These are phyloP conservation scores for Parnassius orleans DNA, from an alignment of 2,888 invertebrate species.

Conservation along the genomic window DNA sequence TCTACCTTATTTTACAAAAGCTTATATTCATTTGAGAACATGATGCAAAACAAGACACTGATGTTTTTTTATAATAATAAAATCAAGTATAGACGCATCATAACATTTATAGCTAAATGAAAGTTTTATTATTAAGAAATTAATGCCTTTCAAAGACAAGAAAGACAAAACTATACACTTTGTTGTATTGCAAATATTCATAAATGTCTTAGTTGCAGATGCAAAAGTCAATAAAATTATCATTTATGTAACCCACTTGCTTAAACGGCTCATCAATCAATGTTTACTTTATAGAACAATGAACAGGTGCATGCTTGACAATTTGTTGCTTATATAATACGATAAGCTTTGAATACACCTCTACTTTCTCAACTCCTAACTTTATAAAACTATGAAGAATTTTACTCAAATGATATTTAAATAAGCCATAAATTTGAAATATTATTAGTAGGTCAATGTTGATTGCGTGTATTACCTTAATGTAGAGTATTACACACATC, in stretches of 20 bases:
- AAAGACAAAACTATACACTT: too few species aligned
- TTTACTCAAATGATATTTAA: not conserved
- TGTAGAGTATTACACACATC: conserved; percentile 23
- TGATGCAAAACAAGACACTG: too few species aligned
- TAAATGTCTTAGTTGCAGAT: not conserved
- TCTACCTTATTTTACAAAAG: too few species aligned
- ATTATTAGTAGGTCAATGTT: conserved; percentile 49
- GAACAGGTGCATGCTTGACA: not conserved
- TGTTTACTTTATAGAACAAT: not conserved
- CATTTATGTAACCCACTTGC: not conserved
- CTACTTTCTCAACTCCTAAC: not conserved
- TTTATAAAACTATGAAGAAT: not conserved
- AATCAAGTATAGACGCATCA: too few species aligned
- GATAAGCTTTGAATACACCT: not conserved
- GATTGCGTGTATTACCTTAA: conserved; percentile 24
- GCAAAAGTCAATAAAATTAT: conserved; percentile 6
- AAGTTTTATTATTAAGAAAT: too few species aligned
- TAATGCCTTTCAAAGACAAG: too few species aligned
- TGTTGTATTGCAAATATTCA: not conserved
- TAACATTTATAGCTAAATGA: too few species aligned
- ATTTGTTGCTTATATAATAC: not conserved
- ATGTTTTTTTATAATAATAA: too few species aligned
- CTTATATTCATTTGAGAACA: too few species aligned
- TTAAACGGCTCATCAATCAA: not conserved
- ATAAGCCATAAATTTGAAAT: conserved; percentile 30